A percentile compares a stretch with the other conserved stretches of the same genome.
Evolutionary conservation across 2,797 vertebrate species (phyloP).

Genomic region (Peromyscus nudipes): DNA sequence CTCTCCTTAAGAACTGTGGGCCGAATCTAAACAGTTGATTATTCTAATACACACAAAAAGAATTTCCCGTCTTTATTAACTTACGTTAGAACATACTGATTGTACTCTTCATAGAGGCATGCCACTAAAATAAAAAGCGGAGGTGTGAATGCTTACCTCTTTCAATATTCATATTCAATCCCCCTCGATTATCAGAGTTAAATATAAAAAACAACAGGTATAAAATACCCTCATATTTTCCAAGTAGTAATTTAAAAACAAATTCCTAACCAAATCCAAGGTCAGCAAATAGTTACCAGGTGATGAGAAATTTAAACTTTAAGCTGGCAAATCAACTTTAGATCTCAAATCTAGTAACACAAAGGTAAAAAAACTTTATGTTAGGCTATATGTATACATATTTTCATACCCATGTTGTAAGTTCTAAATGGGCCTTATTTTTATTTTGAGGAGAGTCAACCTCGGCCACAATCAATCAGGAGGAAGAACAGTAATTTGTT

Average conservation of each 20-base stretch:
- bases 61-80: conserved; percentile 66
- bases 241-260: conserved; percentile 65
- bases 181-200: conserved; percentile 1
- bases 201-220: conserved; percentile 31
- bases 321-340: conserved; percentile 20
- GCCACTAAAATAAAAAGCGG: conserved; percentile 18
- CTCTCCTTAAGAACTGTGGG: background rate
- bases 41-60: conserved; percentile 32
- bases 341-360: conserved; percentile 48
- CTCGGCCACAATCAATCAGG: conserved; percentile 42
- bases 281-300: conserved; percentile 18
- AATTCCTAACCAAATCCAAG: conserved; percentile 59
- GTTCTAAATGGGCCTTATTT: background rate
- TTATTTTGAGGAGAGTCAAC: background rate
- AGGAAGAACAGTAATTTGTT: conserved; percentile 43
- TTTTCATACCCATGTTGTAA: background rate
- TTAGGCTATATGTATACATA: background rate
- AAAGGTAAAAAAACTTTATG: background rate
- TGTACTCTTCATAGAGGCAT: conserved; percentile 34
- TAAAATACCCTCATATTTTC: conserved; percentile 27
- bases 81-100: conserved; percentile 50
- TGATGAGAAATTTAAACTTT: conserved; percentile 46
- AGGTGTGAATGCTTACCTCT: background rate
- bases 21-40: conserved; percentile 53
- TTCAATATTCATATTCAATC: conserved; percentile 16